Evolutionary conservation across 1,140 invertebrate species (phyloP).

Genomic region (Archivesica marissinica): DNA sequence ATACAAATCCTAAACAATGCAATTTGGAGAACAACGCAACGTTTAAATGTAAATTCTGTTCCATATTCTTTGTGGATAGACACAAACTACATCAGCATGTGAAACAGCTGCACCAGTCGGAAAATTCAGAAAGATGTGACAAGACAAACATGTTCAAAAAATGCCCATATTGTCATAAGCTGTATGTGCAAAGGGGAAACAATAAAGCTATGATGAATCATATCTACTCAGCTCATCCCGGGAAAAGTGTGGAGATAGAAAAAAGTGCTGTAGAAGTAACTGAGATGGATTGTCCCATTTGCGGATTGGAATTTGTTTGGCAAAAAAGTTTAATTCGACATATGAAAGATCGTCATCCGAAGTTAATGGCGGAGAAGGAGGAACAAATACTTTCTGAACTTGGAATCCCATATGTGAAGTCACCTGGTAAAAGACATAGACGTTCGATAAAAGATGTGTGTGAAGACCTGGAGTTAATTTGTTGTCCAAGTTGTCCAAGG

Average conservation of each 20-base stretch:
- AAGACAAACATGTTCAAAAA: background rate
- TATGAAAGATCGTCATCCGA: constrained; percentile 21
- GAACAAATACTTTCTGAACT: constrained; percentile 5
- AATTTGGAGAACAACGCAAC: background rate
- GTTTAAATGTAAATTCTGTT: constrained; percentile 8
- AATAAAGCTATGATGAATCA: constrained; percentile 33
- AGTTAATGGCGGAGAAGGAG: background rate
- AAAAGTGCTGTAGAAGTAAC: background rate
- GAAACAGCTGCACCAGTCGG: too few species aligned
- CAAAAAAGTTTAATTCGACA: constrained; percentile 29
- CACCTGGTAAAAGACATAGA: background rate
- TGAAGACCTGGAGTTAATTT: background rate
- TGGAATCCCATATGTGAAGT: background rate
- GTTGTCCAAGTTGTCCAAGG: constrained; percentile 17
- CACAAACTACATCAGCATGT: background rate
- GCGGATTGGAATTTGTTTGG: background rate
- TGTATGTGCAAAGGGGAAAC: constrained; percentile 2
- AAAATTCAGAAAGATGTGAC: background rate
- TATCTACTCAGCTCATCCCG: constrained; percentile 10
- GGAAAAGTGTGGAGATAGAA: background rate
- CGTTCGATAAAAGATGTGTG: background rate
- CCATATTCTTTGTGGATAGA: background rate
- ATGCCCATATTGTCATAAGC: constrained; percentile 39
- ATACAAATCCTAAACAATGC: background rate
- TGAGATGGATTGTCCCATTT: background rate